Evolutionary conservation across 2,797 vertebrate genomes (phyloP).

Genomic region (Urocyon cinereoargenteus): DNA sequence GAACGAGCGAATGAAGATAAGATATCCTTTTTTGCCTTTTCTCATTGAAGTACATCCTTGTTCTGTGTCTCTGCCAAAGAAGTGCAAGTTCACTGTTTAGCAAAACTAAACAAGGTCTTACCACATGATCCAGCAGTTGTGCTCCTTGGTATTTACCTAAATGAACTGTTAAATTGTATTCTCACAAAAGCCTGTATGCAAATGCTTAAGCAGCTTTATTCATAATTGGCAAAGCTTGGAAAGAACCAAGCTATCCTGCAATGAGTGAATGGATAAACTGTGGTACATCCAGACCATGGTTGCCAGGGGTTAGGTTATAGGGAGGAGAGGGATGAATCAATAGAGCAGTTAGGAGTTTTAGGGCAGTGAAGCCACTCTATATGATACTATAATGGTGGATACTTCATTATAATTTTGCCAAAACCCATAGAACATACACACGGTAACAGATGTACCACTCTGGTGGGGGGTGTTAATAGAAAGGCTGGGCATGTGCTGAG

Average conservation of each 20-base stretch:
- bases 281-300: background rate
- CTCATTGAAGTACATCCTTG: background rate
- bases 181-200: background rate
- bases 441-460: background rate
- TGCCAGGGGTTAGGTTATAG: background rate
- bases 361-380: background rate
- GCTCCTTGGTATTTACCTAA: background rate
- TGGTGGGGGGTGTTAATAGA: too few relatives aligned
- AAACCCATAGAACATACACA: background rate
- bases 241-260: background rate
- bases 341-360: too few relatives aligned
- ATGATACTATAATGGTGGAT: accelerated
- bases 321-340: background rate
- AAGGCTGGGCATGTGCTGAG: background rate
- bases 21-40: background rate
- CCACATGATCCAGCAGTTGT: background rate
- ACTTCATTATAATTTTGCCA: too few relatives aligned
- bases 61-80: background rate
- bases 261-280: background rate
- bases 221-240: background rate
- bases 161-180: background rate
- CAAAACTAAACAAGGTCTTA: background rate
- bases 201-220: background rate
- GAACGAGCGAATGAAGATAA: background rate
- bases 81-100: background rate